A percentile compares a stretch with the other conserved stretches of the same genome.
Evolutionary conservation across 2,888 invertebrate species (phyloP).

Genomic region (Terebella lapidaria): DNA sequence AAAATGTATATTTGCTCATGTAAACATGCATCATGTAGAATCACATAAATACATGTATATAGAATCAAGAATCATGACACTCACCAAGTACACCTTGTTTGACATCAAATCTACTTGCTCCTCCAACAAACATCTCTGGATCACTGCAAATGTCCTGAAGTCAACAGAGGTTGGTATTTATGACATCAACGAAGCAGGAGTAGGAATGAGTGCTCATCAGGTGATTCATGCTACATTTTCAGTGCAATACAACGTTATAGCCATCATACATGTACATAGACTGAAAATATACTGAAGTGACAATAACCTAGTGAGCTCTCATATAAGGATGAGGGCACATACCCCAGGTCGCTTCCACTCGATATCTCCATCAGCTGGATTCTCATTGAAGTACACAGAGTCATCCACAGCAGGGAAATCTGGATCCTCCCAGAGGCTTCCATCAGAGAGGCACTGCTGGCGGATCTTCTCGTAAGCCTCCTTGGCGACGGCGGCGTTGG

Average conservation of each 20-base stretch:
- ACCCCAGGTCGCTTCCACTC: constrained; percentile 83
- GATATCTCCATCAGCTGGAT: constrained; percentile 68
- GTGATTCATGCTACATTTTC: too few relatives aligned
- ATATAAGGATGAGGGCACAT: too few relatives aligned
- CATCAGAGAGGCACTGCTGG: constrained; percentile 10
- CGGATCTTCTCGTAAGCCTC: constrained; percentile 3
- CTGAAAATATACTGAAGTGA: too few relatives aligned
- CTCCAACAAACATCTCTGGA: constrained; percentile 86
- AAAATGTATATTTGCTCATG: background rate
- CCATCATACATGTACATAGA: too few relatives aligned
- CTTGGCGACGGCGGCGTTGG: too few relatives aligned
- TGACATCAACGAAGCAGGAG: too few relatives aligned
- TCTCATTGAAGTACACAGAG: constrained; percentile 75
- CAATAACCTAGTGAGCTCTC: too few relatives aligned
- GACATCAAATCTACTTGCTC: constrained; percentile 90
- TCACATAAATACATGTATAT: background rate
- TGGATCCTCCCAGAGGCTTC: constrained; percentile 75
- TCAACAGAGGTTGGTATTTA: background rate
- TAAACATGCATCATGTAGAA: background rate
- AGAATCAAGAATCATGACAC: background rate
- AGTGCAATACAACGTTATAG: too few relatives aligned
- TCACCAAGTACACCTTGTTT: constrained; percentile 82
- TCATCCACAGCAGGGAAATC: constrained; percentile 76
- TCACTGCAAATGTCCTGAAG: constrained; percentile 67
- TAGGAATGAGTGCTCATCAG: too few relatives aligned